Evolutionary conservation across 2,888 invertebrate genomes (phyloP).

Genomic region (Formica aserva): DNA sequence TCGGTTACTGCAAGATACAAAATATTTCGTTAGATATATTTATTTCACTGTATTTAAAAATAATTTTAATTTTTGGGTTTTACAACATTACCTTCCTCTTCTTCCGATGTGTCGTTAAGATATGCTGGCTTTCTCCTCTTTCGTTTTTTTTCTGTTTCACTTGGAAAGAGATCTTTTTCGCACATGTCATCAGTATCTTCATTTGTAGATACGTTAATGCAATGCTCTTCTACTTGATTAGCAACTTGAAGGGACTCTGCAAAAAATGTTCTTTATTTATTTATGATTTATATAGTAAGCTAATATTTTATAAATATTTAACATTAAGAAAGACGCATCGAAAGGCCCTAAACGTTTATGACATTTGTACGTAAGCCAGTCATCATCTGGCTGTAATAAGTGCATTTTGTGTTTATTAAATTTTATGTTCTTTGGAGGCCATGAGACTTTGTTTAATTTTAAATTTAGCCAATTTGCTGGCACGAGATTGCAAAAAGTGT

Average conservation of each 20-base stretch:
- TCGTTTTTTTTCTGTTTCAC: background rate
- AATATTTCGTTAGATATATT: background rate
- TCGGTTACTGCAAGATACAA: background rate
- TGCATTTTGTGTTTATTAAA: slow-evolving; percentile 15
- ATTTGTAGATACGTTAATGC: slow-evolving; percentile 3
- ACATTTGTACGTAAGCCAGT: background rate
- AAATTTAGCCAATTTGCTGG: background rate
- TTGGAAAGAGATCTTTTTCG: background rate
- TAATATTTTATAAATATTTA: background rate
- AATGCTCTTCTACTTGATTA: slow-evolving; percentile 1
- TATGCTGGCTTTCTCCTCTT: background rate
- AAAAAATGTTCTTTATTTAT: background rate
- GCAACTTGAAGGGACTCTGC: background rate
- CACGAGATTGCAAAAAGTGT: background rate
- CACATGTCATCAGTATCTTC: slow-evolving; percentile 15
- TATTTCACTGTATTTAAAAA: too few species aligned
- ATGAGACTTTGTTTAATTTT: background rate
- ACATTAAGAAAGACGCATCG: background rate
- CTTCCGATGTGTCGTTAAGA: background rate
- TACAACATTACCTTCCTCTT: background rate
- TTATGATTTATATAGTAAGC: background rate
- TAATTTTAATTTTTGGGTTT: background rate
- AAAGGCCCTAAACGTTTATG: slow-evolving; percentile 8
- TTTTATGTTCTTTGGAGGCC: slow-evolving; percentile 1
- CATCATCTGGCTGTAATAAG: background rate